A percentile compares a stretch with the other conserved stretches of the same genome.
Evolutionary conservation across 2,888 invertebrate species (phyloP).

Genomic region (Caprella mutica): DNA sequence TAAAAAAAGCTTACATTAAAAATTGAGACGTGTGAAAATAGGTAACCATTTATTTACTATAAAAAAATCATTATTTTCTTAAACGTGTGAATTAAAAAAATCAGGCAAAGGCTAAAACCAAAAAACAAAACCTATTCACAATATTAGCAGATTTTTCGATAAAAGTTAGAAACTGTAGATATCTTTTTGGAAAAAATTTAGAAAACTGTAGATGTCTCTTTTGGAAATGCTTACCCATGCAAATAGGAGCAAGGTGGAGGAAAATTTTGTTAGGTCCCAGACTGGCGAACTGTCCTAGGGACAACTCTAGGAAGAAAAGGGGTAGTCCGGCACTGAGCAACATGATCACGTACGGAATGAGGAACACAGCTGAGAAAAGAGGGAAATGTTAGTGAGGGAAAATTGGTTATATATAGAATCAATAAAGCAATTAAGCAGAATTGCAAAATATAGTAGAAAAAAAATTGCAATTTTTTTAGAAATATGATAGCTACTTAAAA

Average conservation of each 20-base stretch:
- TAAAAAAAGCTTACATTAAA: no score
- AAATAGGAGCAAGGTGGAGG: conserved; percentile 17
- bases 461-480: no score
- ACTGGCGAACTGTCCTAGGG: conserved; percentile 70
- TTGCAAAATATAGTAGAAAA: no score
- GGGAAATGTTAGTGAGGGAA: not conserved
- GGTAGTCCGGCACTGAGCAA: conserved; percentile 69
- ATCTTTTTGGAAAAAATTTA: not conserved
- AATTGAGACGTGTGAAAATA: no score
- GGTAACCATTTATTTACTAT: no score
- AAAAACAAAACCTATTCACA: conserved; percentile 5
- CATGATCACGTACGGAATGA: conserved; percentile 69
- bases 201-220: not conserved
- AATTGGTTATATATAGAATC: no score
- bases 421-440: no score
- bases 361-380: conserved; percentile 47
- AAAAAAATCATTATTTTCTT: no score
- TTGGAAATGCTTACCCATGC: conserved; percentile 6
- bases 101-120: no score
- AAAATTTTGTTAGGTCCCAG: conserved; percentile 52
- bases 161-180: no score
- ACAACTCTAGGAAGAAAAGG: conserved; percentile 69
- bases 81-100: no score
- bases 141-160: conserved; percentile 9
- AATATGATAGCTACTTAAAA: no score